Evolutionary conservation across 2,888 invertebrate genomes (phyloP), one percentile per base, ranked within the genome.

Genomic region (Leucophenga maculata): DNA sequence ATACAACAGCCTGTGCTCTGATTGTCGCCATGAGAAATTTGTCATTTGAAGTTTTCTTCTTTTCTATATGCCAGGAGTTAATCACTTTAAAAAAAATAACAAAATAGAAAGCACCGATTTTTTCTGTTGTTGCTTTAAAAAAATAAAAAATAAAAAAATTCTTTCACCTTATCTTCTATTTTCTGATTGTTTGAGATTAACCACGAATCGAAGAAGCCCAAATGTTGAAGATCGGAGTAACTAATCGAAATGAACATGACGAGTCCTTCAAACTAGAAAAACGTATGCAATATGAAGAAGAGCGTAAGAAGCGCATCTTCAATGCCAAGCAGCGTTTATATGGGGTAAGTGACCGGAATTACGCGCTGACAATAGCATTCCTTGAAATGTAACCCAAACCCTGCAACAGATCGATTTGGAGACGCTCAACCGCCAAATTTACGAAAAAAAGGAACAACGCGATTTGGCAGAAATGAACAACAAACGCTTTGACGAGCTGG

Each of bases 211-310:
- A n/a, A n/a, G n/a, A 26, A 2, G 26, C 18, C 65, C 74, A 77
- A 39, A 91, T 94, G 91, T 86, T 92, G 66, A 93, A 93, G 88
- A 90, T 94, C 80, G 91, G 92, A 86, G 90, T 93, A 83, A 89
- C 93, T 80, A 93, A 93, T 78, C 91, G 94, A 76, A 89, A 91
- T 82, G 96, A 97, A 85, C 91, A 93, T 9, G 93, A 93, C 84
- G 95, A 96, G 88, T 94, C 95, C n/a, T 94, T 95, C 65, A 92
- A 92, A 65, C 92, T 96, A 75, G 94, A 95, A 85, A 91, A 93
- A 73, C 91, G 93, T 52, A 90, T 93, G 68, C 93, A 92, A 78
- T 91, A 92, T 79, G 96, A 97, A 88, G 93, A 94, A 75, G 93
- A 94, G 80, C 90, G 97, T 73, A 93, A 94, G 79, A 89, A 91